These are phyloP conservation scores for Erebia epiphron DNA, from an alignment of 2,888 invertebrate species.

Conservation along the genomic window DNA sequence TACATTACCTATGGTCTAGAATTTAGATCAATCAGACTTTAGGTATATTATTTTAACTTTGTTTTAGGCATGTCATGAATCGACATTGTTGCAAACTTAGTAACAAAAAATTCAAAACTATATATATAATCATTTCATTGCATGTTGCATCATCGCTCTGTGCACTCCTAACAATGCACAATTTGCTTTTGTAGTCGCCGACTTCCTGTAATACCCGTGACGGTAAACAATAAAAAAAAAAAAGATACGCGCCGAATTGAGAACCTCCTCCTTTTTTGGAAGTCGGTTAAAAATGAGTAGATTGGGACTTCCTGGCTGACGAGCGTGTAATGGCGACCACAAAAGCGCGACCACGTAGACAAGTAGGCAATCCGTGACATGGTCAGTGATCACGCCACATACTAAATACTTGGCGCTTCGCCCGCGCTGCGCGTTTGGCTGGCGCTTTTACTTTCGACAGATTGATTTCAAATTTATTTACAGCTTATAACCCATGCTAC, in stretches of 20 bases:
- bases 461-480: slow-evolving; percentile 11
- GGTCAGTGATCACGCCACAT: slow-evolving; percentile 67
- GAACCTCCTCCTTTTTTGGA: too few relatives aligned
- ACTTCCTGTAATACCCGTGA: neutral
- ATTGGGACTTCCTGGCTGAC: slow-evolving; percentile 4
- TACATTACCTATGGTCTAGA: too few relatives aligned
- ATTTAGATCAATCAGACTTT: too few relatives aligned
- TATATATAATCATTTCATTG: too few relatives aligned
- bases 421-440: slow-evolving; percentile 61
- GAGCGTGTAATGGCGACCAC: neutral
- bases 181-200: neutral
- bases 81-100: too few relatives aligned
- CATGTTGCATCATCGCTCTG: too few relatives aligned
- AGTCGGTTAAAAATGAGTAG: neutral
- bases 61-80: too few relatives aligned
- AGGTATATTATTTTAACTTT: too few relatives aligned
- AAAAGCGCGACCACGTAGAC: slow-evolving; percentile 2
- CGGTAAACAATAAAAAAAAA: neutral
- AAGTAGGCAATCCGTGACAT: slow-evolving; percentile 45
- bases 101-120: too few relatives aligned
- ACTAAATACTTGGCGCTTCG: slow-evolving; percentile 68
- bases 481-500: neutral
- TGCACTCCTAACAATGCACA: too few relatives aligned
- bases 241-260: too few relatives aligned
- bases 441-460: slow-evolving; percentile 43